A percentile compares a stretch with the other conserved stretches of the same genome.
Evolutionary conservation across 2,113 vertebrate species (phyloP).

Genomic region (Sebastes schlegelii): DNA sequence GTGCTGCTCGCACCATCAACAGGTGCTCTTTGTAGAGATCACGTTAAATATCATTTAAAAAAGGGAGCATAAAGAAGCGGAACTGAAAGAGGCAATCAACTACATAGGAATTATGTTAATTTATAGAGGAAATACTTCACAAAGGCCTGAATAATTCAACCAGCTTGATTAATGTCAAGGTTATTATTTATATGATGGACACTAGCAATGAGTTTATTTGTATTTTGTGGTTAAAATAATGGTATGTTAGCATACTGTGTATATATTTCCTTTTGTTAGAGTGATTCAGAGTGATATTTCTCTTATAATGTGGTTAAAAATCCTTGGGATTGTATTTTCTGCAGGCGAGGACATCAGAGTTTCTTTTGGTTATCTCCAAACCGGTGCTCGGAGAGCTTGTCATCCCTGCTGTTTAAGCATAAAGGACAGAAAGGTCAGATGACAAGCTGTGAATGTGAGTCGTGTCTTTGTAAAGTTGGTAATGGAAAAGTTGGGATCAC

Average conservation of each 20-base stretch:
- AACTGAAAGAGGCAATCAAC: not conserved
- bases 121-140: not conserved
- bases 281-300: not conserved
- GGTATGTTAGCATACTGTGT: not conserved
- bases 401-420: not conserved
- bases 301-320: not conserved
- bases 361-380: not conserved
- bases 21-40: not conserved
- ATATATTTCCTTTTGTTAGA: not conserved
- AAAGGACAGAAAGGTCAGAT: constrained; percentile 43
- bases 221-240: not conserved
- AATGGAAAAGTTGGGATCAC: constrained; percentile 55
- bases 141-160: not conserved
- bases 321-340: not conserved
- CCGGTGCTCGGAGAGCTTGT: not conserved
- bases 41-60: constrained; percentile 27
- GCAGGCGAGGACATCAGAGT: not conserved
- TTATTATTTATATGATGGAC: constrained; percentile 4
- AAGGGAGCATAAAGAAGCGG: not conserved
- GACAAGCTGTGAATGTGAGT: constrained; percentile 27
- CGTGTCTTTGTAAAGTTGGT: constrained; percentile 52
- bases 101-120: not conserved
- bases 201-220: not conserved
- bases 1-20: not conserved
- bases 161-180: not conserved